Evolutionary conservation across 2,888 invertebrate species (phyloP).

Genomic region (Volucella inanis): DNA sequence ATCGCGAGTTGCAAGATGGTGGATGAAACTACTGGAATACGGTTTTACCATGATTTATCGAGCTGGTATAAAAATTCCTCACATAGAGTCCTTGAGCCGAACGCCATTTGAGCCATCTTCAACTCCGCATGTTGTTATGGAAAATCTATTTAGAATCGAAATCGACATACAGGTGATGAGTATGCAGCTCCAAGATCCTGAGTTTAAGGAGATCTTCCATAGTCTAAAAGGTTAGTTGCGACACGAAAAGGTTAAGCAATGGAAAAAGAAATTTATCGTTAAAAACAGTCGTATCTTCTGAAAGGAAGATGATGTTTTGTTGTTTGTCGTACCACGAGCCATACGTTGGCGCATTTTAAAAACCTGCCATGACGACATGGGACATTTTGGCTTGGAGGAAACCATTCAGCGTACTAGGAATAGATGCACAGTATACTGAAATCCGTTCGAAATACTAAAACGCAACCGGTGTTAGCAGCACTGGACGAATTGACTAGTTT

Average conservation of each 20-base stretch:
- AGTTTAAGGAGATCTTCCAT: not conserved
- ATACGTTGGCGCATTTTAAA: constrained; percentile 22
- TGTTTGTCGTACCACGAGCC: constrained; percentile 11
- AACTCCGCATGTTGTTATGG: not conserved
- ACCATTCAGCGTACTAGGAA: too few relatives aligned
- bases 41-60: constrained; percentile 16
- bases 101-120: not conserved
- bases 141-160: constrained; percentile 9
- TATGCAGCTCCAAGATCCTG: constrained; percentile 29
- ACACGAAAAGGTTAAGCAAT: constrained; percentile 11
- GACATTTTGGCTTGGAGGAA: constrained; percentile 26
- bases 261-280: not conserved
- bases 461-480: too few relatives aligned
- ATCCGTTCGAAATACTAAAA: too few relatives aligned
- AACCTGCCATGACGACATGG: constrained; percentile 25
- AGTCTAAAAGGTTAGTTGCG: not conserved
- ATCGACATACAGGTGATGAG: constrained; percentile 1
- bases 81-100: constrained; percentile 23
- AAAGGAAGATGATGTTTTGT: constrained; percentile 7
- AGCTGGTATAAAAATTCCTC: not conserved
- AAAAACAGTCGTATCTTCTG: not conserved
- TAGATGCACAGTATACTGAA: too few relatives aligned
- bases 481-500: too few relatives aligned
- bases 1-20: constrained; percentile 21
- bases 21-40: constrained; percentile 14